Evolutionary conservation across 2,888 invertebrate genomes (phyloP).

Genomic region (Acrocyrtus sp.): DNA sequence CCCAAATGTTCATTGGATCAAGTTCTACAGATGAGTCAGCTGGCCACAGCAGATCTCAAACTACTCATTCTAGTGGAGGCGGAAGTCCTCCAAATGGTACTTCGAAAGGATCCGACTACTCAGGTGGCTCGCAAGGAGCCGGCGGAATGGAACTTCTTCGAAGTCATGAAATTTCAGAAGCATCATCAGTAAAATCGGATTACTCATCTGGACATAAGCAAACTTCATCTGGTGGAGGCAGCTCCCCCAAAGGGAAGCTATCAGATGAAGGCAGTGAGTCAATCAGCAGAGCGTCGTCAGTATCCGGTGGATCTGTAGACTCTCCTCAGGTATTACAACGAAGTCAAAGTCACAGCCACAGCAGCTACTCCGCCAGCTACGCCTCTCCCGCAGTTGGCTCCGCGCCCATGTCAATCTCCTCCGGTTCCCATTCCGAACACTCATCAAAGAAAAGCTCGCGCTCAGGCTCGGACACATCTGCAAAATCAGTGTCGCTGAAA

Average conservation of each 20-base stretch:
- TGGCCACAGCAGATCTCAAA: slow-evolving; percentile 31
- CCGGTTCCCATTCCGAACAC: slow-evolving; percentile 37
- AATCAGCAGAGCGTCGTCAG: slow-evolving; percentile 42
- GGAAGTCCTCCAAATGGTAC: slow-evolving; percentile 26
- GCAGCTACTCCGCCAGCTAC: slow-evolving; percentile 38
- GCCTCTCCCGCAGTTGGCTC: slow-evolving; percentile 48
- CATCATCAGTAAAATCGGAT: slow-evolving; percentile 47
- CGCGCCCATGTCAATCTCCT: slow-evolving; percentile 47
- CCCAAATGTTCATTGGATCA: slow-evolving; percentile 42
- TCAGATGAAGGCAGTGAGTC: slow-evolving; percentile 54
- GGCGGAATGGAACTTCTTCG: slow-evolving; percentile 20
- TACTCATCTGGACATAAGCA: slow-evolving; percentile 33
- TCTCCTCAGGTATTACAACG: slow-evolving; percentile 45
- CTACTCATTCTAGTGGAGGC: slow-evolving; percentile 41
- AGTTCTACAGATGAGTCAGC: slow-evolving; percentile 51
- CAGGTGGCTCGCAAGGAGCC: slow-evolving; percentile 11
- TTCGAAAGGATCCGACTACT: slow-evolving; percentile 28
- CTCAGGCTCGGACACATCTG: slow-evolving; percentile 51
- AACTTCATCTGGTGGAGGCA: slow-evolving; percentile 23
- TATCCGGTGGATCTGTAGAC: slow-evolving; percentile 47
- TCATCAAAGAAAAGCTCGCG: slow-evolving; percentile 50
- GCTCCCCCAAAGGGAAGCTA: slow-evolving; percentile 42
- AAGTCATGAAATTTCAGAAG: slow-evolving; percentile 48
- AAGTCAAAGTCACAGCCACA: slow-evolving; percentile 42
- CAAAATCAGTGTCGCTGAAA: slow-evolving; percentile 47